Evolutionary conservation across 2,797 vertebrate genomes (phyloP), one percentile per base, ranked within the genome.

Genomic region (Paramormyrops hopkinsi): DNA sequence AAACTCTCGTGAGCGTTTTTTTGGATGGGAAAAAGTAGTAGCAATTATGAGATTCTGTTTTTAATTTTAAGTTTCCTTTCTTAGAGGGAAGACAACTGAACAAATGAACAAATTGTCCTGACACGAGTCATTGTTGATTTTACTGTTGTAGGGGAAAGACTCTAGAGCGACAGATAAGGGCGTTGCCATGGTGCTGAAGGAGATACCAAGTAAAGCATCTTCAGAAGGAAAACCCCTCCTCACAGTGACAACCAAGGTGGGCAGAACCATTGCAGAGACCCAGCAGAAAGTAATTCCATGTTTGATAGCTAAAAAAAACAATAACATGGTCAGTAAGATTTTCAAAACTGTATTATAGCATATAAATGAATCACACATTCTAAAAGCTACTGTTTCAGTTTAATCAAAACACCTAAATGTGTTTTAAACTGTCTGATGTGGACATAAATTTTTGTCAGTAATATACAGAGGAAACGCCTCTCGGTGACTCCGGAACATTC

Each of bases 161-260:
- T 97, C 98, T 99, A 99, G 98, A 98, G 97, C 98, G 94, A 97
- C 98, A 97, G 98, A 99, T 99, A 99, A 98, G 97, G 97, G 98
- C 97, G 98, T 99, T 97, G 97, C 98, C 97, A 99, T 99, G 98
- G 98, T 98, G 97, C 98, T 99, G 98, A 99, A 99, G 98, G 98
- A 99, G 98, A 98, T 99, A 96, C 98, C 98, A 95, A 99, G 98
- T 97, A 98, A 98, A 97, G 97, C 98, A 97, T 98, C 98, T 95
- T 97, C 98, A 95, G 98, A 99, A 97, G 98, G 97, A 97, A 99
- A 99, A 96, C 98, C 98, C 97, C 98, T 98, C 97, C 98, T 99
- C 96, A 97, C 98, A 95, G 96, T 98, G 97, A 97, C 98, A 96
- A 98, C 97, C 97, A 99, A 99, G 98, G 98, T 99, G 98, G 98